phyloP scores from a whole-genome alignment of 2,113 vertebrate genomes.

The Chaetura pelagica region DNA sequence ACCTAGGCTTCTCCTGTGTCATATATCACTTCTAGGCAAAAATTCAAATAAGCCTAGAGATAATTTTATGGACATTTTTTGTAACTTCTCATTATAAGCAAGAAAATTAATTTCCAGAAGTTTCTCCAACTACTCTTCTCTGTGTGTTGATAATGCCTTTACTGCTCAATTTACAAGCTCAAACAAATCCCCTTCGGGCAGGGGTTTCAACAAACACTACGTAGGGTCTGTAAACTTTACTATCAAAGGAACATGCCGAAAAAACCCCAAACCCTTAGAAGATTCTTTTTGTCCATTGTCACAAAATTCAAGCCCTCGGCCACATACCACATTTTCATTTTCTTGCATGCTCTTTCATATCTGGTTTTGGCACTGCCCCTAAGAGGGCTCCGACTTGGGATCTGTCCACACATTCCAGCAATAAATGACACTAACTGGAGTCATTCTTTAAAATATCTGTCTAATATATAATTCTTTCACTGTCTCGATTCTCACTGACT shows the following conservation, averaged over 20 bases:
- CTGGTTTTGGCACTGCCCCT: constrained; percentile 36
- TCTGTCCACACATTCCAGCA: constrained; percentile 26
- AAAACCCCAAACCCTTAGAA: not conserved
- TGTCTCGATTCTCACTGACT: constrained; percentile 27
- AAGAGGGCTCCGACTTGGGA: not conserved
- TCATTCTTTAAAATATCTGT: constrained; percentile 41
- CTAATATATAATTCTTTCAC: constrained; percentile 35
- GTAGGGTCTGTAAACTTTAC: not conserved
- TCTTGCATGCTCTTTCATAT: not conserved
- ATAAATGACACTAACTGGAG: constrained; percentile 34
- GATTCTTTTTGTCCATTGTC: constrained; percentile 18
- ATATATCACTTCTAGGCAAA: not conserved
- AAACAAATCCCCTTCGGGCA: not conserved
- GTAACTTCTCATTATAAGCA: not conserved
- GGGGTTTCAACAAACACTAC: not conserved
- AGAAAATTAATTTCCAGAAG: not conserved
- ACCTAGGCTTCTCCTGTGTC: not conserved
- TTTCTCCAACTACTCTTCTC: not conserved
- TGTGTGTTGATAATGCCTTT: not conserved
- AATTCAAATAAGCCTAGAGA: not conserved
- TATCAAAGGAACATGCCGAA: not conserved
- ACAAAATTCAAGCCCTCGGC: not conserved
- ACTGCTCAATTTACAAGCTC: not conserved
- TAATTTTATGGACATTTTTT: not conserved
- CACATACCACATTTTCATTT: not conserved